Percentiles rank a stretch among this genome's conserved stretches.
phyloP scores from a whole-genome alignment of 2,113 vertebrate genomes.

The Heptranchias perlo region DNA sequence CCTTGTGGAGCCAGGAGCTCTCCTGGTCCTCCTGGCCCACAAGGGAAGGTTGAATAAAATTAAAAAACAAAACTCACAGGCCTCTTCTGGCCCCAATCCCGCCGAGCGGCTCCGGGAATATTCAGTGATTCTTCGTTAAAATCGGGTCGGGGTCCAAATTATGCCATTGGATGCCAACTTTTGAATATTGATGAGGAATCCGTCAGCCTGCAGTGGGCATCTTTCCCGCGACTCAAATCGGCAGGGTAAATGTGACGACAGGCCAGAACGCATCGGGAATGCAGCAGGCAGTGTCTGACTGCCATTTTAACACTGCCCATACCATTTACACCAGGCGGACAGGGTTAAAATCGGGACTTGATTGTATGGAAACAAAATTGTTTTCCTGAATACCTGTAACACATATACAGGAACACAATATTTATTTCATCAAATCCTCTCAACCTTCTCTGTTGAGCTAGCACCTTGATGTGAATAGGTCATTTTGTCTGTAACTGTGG shows the following conservation, averaged over 20 bases:
- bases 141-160: not conserved
- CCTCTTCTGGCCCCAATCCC: too few species aligned
- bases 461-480: not conserved
- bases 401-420: not conserved
- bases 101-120: too few species aligned
- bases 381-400: not conserved
- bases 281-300: not conserved
- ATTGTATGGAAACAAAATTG: not conserved
- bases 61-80: not conserved
- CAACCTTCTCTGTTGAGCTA: not conserved
- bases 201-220: not conserved
- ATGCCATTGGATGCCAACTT: not conserved
- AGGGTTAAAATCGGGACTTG: not conserved
- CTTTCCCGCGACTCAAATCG: not conserved
- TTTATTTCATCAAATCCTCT: not conserved
- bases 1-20: not conserved
- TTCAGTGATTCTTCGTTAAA: too few species aligned
- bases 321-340: not conserved
- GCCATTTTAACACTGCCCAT: too few species aligned
- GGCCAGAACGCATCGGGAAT: not conserved
- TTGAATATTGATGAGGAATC: not conserved
- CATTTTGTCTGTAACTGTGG: not conserved
- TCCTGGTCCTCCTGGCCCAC: not conserved
- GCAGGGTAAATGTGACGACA: not conserved
- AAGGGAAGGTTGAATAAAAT: not conserved